A percentile compares a stretch with the other conserved stretches of the same genome.
Evolutionary conservation across 2,113 vertebrate genomes (phyloP).

Genomic region (Cervus canadensis): DNA sequence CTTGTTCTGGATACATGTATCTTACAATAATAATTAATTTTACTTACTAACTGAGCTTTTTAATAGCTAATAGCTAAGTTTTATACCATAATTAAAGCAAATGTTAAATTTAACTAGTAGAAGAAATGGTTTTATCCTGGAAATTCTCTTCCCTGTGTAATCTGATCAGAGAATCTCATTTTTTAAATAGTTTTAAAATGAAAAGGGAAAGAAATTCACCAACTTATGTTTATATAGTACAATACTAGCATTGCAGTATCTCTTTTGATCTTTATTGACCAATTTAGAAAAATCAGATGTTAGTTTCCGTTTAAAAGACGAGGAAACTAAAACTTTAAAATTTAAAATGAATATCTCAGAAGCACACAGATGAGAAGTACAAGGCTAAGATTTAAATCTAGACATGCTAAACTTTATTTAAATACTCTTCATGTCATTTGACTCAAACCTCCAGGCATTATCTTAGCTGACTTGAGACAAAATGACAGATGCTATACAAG

Average conservation of each 20-base stretch:
- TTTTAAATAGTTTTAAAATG: background rate
- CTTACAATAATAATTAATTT: background rate
- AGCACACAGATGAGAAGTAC: background rate
- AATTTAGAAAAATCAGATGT: background rate
- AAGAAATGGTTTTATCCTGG: background rate
- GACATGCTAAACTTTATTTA: background rate
- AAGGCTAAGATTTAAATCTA: background rate
- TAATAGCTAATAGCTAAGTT: background rate
- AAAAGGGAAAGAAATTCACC: background rate
- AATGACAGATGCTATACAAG: background rate
- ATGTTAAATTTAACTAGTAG: background rate
- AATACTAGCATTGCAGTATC: too few species aligned
- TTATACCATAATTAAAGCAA: background rate
- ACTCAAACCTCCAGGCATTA: background rate
- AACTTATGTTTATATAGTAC: too few species aligned
- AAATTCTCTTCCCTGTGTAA: background rate
- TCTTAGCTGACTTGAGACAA: background rate
- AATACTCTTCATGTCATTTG: background rate
- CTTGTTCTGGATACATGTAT: background rate
- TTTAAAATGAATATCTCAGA: background rate
- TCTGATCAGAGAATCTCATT: background rate
- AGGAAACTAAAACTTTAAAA: background rate
- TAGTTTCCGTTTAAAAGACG: background rate
- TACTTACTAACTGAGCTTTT: background rate
- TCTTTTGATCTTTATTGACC: background rate